phyloP scores from a whole-genome alignment of 2,797 vertebrate genomes.

The Caiman crocodilus region DNA sequence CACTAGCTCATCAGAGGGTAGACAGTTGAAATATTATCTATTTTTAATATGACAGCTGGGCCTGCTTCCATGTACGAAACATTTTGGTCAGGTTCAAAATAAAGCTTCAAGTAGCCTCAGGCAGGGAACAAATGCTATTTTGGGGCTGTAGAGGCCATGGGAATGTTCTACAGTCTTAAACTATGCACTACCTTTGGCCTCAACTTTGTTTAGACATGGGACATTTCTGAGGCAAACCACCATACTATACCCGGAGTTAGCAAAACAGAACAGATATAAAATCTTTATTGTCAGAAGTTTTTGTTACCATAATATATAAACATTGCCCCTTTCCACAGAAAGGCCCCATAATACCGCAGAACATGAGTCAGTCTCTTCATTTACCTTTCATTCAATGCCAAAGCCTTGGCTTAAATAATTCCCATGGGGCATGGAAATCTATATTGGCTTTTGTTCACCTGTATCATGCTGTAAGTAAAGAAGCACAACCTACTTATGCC shows the following conservation, averaged over 20 bases:
- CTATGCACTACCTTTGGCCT: background rate
- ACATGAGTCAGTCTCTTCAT: background rate
- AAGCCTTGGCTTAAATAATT: conserved; percentile 6
- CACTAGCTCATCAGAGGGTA: conserved; percentile 7
- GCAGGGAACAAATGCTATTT: conserved; percentile 55
- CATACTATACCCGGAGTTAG: conserved; percentile 20
- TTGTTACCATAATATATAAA: background rate
- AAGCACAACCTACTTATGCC: background rate
- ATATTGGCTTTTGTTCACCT: background rate
- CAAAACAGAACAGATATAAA: conserved; percentile 23
- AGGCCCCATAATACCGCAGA: accelerated
- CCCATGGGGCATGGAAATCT: background rate
- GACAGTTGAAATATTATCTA: conserved; percentile 41
- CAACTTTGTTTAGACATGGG: conserved; percentile 20
- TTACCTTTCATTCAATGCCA: background rate
- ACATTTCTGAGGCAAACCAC: background rate
- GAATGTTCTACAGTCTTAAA: conserved; percentile 54
- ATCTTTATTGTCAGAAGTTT: background rate
- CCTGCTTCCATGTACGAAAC: conserved; percentile 19
- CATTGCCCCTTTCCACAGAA: background rate
- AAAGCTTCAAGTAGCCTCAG: conserved; percentile 31
- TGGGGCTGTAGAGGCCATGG: conserved; percentile 50
- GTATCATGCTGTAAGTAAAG: background rate
- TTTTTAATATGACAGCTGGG: conserved; percentile 36
- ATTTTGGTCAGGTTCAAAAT: conserved; percentile 51